A percentile compares a stretch with the other conserved stretches of the same genome.
These are phyloP conservation scores for Rhabdomys pumilio DNA, from an alignment of 2,797 vertebrate genomes.

Conservation along the genomic window DNA sequence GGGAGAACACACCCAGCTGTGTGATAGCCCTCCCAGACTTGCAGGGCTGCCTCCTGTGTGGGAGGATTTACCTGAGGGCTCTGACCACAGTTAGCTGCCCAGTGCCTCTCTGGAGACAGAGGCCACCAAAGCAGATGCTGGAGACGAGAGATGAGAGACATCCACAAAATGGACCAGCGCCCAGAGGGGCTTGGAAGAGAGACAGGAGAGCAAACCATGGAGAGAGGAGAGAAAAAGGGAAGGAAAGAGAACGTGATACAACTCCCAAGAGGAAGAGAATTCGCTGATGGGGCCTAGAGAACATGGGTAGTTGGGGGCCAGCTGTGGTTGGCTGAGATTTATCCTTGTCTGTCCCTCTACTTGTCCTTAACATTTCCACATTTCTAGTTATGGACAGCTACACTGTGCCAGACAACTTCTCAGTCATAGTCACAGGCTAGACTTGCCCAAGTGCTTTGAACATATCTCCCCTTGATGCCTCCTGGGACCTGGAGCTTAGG, in stretches of 20 bases:
- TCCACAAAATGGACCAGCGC: slow-evolving; percentile 83
- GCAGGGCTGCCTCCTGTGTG: not conserved
- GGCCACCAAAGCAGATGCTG: slow-evolving; percentile 75
- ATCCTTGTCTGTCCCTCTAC: not conserved
- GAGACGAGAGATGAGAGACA: slow-evolving; percentile 85
- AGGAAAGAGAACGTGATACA: slow-evolving; percentile 59
- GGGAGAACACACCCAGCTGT: not conserved
- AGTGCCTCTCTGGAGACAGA: slow-evolving; percentile 83
- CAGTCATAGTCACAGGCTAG: not conserved
- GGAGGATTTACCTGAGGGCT: slow-evolving; percentile 86
- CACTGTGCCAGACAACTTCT: not conserved
- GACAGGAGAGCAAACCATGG: slow-evolving; percentile 73
- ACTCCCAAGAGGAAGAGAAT: slow-evolving; percentile 36
- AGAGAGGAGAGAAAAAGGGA: slow-evolving; percentile 59
- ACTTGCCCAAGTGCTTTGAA: not conserved
- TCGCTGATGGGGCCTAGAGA: not conserved
- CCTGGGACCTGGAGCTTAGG: not conserved
- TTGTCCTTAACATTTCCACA: not conserved
- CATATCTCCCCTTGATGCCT: no score
- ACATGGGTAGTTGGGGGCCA: not conserved
- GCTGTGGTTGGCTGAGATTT: not conserved
- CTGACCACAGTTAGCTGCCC: slow-evolving; percentile 73
- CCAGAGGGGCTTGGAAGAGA: slow-evolving; percentile 79
- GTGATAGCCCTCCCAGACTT: not conserved
- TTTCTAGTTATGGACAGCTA: not conserved